Conservation (phyloP, 2,888 invertebrate genomes). For the Noctua janthina region DNA sequence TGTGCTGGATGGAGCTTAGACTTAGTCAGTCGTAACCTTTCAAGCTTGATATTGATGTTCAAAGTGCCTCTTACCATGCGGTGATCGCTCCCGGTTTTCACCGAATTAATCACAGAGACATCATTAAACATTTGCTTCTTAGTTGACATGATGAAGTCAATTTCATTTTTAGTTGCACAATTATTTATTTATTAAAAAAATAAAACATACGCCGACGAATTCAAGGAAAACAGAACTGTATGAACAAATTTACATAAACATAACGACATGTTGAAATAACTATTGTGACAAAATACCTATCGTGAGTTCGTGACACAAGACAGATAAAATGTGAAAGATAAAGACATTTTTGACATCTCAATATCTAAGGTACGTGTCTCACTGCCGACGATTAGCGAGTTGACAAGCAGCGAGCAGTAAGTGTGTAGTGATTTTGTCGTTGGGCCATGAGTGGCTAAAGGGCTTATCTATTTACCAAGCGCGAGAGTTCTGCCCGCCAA, state of each 20-base stretch:
- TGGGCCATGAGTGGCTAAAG: background rate
- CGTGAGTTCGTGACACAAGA: background rate
- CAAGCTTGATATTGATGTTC: too few relatives aligned
- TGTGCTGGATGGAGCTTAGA: too few relatives aligned
- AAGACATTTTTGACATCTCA: constrained; percentile 3
- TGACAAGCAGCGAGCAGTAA: background rate
- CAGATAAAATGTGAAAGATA: constrained; percentile 11
- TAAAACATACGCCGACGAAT: too few relatives aligned
- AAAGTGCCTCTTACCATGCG: too few relatives aligned
- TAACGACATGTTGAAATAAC: constrained; percentile 17
- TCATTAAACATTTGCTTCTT: too few relatives aligned
- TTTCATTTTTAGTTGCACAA: too few relatives aligned
- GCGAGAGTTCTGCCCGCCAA: background rate
- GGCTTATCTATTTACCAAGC: background rate
- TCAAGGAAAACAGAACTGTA: too few relatives aligned
- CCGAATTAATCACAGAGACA: too few relatives aligned
- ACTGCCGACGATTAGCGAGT: background rate
- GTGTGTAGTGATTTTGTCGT: background rate
- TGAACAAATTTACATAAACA: background rate
- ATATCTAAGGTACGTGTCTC: background rate
- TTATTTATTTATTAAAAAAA: too few relatives aligned
- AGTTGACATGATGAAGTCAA: too few relatives aligned
- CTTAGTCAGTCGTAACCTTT: too few relatives aligned
- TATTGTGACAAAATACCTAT: background rate
- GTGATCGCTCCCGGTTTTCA: too few relatives aligned